Conservation (phyloP, 1,140 invertebrate species). For the Calephelis nemesis region DNA sequence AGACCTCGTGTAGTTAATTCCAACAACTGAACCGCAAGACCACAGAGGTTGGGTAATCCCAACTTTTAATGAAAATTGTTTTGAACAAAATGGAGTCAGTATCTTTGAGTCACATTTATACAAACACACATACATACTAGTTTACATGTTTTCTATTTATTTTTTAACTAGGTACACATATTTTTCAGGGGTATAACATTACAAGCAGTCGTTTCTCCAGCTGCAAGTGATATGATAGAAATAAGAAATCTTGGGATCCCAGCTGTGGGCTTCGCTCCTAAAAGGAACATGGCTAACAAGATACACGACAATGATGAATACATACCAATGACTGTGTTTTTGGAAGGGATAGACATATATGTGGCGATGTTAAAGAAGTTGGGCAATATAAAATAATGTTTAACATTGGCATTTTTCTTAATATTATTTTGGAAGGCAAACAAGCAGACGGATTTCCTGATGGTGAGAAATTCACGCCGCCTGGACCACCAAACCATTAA, state of each 20-base stretch:
- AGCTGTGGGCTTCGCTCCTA: conserved; percentile 90
- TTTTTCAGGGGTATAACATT: conserved; percentile 75
- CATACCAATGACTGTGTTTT: conserved; percentile 84
- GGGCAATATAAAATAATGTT: conserved; percentile 56
- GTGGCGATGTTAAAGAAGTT: conserved; percentile 80
- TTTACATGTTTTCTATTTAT: not conserved
- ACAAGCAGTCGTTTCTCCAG: conserved; percentile 50
- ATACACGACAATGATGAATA: conserved; percentile 90
- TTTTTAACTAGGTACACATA: not conserved
- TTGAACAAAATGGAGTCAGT: no score
- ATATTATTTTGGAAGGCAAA: no score
- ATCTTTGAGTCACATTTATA: no score
- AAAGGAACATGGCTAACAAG: conserved; percentile 85
- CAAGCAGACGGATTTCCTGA: no score
- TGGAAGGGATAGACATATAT: conserved; percentile 88
- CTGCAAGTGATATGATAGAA: conserved; percentile 49
- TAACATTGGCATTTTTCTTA: no score
- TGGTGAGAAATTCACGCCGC: no score
- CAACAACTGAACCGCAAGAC: no score
- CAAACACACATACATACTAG: no score
- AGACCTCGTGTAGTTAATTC: no score
- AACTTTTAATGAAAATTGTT: no score
- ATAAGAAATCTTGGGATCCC: conserved; percentile 82
- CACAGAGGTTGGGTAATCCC: no score
- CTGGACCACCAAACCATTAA: no score